Conservation (phyloP, 2,797 vertebrate genomes). For the Eutrigla gurnardus region DNA sequence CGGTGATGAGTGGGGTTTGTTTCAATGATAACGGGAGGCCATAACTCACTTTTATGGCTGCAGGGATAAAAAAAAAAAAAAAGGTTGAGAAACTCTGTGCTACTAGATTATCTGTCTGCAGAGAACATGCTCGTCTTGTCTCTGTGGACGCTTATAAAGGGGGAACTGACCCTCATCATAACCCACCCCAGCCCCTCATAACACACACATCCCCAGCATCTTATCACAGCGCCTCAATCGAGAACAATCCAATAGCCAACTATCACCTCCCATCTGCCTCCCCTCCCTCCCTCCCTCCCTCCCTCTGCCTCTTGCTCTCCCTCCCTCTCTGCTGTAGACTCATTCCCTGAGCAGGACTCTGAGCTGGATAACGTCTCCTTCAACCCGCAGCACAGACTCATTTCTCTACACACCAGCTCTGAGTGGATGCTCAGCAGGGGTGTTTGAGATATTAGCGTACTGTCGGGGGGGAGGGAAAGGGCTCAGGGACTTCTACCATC, state of each 20-base stretch:
- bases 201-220: conserved; percentile 19
- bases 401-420: conserved; percentile 88
- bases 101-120: conserved; percentile 19
- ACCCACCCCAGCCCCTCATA: conserved; percentile 22
- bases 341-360: conserved; percentile 71
- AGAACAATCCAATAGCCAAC: conserved; percentile 59
- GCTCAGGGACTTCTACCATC: conserved; percentile 76
- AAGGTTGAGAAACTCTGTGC: conserved; percentile 7
- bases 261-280: conserved; percentile 64
- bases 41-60: conserved; percentile 14
- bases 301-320: conserved; percentile 36
- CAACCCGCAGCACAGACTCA: conserved; percentile 81
- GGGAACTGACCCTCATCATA: conserved; percentile 29
- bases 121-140: conserved; percentile 40
- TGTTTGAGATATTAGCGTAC: conserved; percentile 85
- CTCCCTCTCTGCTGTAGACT: conserved; percentile 66
- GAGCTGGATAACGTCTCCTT: conserved; percentile 78
- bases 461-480: conserved; percentile 71
- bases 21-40: conserved; percentile 15
- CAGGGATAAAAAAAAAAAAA: conserved; percentile 29
- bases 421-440: conserved; percentile 86
- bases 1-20: conserved; percentile 13
- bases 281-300: conserved; percentile 11
- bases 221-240: conserved; percentile 54
- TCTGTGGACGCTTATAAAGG: conserved; percentile 46